These are phyloP conservation scores for Nansenia antarctica DNA, from an alignment of 2,113 vertebrate genomes.

Conservation along the genomic window DNA sequence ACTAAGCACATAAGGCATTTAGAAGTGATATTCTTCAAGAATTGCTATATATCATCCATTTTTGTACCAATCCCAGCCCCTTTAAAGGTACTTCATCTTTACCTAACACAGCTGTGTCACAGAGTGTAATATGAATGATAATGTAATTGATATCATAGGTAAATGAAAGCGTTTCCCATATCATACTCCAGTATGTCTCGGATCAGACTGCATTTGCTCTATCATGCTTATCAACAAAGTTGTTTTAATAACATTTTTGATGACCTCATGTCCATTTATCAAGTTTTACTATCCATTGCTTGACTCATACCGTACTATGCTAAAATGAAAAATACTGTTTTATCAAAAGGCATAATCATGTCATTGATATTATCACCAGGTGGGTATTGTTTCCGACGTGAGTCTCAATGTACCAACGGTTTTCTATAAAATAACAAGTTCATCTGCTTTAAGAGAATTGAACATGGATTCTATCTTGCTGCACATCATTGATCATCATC, in stretches of 20 bases:
- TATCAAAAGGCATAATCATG: no score
- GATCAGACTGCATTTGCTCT: not conserved
- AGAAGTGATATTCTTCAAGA: no score
- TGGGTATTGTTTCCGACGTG: not conserved
- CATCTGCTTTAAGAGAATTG: no score
- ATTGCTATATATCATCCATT: no score
- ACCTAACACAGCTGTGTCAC: no score
- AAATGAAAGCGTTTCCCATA: not conserved
- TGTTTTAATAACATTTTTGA: not conserved
- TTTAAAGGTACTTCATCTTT: not conserved
- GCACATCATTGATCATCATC: not conserved
- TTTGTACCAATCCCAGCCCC: no score
- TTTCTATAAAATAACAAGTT: no score
- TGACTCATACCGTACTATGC: not conserved
- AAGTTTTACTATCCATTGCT: constrained; percentile 7
- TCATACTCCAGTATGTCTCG: not conserved
- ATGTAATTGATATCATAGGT: not conserved
- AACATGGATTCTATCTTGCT: not conserved
- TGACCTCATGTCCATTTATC: constrained; percentile 33
- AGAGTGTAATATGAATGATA: not conserved
- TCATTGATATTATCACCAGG: no score
- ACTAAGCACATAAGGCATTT: no score
- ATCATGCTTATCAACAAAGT: constrained; percentile 13
- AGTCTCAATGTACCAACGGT: not conserved
- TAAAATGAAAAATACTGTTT: not conserved